Conservation (phyloP, 2,888 invertebrate species). For the Drosophila ustulata region DNA sequence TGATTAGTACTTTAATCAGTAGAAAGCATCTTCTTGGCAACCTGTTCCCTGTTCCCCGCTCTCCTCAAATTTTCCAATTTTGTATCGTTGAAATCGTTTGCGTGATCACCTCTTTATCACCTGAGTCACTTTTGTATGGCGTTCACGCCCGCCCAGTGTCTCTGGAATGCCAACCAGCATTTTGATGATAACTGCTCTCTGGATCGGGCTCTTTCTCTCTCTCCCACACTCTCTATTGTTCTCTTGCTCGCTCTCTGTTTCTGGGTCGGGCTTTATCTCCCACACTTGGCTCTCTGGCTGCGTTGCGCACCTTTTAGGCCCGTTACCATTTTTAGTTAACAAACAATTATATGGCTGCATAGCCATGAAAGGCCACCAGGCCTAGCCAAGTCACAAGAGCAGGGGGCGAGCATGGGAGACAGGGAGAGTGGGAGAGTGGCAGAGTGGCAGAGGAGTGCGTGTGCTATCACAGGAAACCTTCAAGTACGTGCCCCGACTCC, state of each 20-base stretch:
- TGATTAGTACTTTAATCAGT: constrained; percentile 50
- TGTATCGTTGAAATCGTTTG: constrained; percentile 35
- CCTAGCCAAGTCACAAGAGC: constrained; percentile 1
- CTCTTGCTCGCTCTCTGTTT: constrained; percentile 11
- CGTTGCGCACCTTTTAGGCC: constrained; percentile 47
- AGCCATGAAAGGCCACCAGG: constrained; percentile 63
- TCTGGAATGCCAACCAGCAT: constrained; percentile 58
- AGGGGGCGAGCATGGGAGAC: too few species aligned
- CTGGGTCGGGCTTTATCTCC: constrained; percentile 23
- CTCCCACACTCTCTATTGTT: constrained; percentile 13
- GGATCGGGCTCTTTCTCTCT: constrained; percentile 3
- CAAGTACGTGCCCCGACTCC: constrained; percentile 46
- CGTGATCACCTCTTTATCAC: constrained; percentile 75
- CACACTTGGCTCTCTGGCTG: constrained; percentile 26
- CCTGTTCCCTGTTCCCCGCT: constrained; percentile 32
- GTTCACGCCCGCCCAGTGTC: constrained; percentile 59
- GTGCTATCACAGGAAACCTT: constrained; percentile 55
- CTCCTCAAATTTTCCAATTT: constrained; percentile 3
- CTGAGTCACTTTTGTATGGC: constrained; percentile 72
- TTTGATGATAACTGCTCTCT: constrained; percentile 39
- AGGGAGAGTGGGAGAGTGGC: not conserved
- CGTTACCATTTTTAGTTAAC: constrained; percentile 71
- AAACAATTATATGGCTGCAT: constrained; percentile 69
- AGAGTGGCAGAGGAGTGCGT: not conserved
- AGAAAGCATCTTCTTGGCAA: constrained; percentile 39